Conservation (phyloP, 1,140 invertebrate species). For the Teleogryllus occipitalis region DNA sequence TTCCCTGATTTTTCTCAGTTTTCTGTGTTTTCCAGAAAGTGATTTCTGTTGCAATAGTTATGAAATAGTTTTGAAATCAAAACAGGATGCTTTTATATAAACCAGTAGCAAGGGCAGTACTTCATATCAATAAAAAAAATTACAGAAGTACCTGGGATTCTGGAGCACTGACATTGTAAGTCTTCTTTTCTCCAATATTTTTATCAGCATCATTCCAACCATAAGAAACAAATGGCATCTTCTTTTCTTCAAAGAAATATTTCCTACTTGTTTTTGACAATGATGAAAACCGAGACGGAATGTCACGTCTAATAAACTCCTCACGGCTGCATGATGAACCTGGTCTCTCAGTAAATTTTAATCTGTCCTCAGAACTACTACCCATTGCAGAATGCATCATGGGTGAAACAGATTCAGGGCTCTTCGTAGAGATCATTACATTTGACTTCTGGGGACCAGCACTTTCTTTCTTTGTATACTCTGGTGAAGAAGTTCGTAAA, state of each 20-base stretch:
- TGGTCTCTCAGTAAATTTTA: neutral
- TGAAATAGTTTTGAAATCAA: no score
- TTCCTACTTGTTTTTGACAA: conserved; percentile 11
- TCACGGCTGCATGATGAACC: neutral
- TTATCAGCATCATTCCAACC: conserved; percentile 17
- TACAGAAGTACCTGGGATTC: conserved; percentile 9
- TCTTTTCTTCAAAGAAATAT: conserved; percentile 10
- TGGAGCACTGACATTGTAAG: conserved; percentile 16
- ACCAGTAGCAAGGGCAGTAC: neutral
- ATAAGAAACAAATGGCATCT: conserved; percentile 11
- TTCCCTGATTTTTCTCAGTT: no score
- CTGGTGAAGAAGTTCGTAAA: neutral
- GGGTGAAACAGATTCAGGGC: neutral
- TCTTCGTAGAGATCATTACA: neutral
- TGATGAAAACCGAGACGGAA: neutral
- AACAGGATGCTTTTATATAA: neutral
- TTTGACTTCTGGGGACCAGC: neutral
- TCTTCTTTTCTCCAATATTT: conserved; percentile 17
- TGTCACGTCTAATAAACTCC: neutral
- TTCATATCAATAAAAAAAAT: neutral
- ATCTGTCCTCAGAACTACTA: no score
- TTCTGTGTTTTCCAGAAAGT: no score
- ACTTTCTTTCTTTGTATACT: neutral
- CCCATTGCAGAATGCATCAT: no score
- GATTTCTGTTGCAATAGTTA: no score